These are phyloP conservation scores for Parasteatoda lunata DNA, from an alignment of 2,888 invertebrate genomes.

Conservation along the genomic window DNA sequence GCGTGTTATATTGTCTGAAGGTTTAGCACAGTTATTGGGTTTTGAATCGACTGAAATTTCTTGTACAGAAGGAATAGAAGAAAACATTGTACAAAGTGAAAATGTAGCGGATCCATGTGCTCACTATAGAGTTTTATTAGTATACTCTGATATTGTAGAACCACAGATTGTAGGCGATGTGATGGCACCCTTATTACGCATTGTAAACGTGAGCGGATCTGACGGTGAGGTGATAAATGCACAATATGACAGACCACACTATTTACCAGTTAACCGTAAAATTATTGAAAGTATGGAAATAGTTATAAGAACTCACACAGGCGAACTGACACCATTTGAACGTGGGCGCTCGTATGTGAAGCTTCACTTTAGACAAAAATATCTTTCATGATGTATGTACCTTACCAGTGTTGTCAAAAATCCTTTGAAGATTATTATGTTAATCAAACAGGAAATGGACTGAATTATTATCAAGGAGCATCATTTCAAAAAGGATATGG, in stretches of 20 bases:
- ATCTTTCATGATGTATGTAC: slow-evolving; percentile 29
- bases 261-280: too few relatives aligned
- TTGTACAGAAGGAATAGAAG: neutral
- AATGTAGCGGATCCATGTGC: slow-evolving; percentile 1
- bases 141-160: slow-evolving; percentile 13
- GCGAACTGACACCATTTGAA: too few relatives aligned
- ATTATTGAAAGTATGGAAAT: too few relatives aligned
- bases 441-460: slow-evolving; percentile 10
- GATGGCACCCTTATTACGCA: too few relatives aligned
- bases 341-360: too few relatives aligned
- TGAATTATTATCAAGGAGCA: slow-evolving; percentile 17
- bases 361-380: slow-evolving; percentile 24
- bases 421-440: slow-evolving; percentile 26
- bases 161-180: slow-evolving; percentile 17
- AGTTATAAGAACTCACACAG: too few relatives aligned
- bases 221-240: too few relatives aligned
- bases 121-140: neutral
- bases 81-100: neutral
- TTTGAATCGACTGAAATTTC: too few relatives aligned
- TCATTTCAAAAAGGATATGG: slow-evolving; percentile 31
- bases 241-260: too few relatives aligned
- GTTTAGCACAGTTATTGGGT: too few relatives aligned
- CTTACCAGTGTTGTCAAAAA: slow-evolving; percentile 26
- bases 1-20: too few relatives aligned
- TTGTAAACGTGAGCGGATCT: too few relatives aligned